A percentile compares a stretch with the other conserved stretches of the same genome.
Evolutionary conservation across 2,888 invertebrate genomes (phyloP).

Genomic region (Meghimatium bilineatum): DNA sequence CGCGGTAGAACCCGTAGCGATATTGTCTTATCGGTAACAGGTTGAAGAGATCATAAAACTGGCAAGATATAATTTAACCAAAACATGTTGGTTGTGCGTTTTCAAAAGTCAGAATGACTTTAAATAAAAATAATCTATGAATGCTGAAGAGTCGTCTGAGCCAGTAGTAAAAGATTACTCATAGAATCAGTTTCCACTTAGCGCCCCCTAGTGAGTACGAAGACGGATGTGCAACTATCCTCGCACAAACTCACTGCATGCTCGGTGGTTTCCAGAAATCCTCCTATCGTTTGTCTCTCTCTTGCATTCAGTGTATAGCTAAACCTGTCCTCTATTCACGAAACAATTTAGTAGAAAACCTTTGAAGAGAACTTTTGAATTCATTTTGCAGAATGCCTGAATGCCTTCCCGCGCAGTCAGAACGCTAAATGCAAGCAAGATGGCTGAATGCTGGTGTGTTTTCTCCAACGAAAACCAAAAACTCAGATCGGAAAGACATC

Average conservation of each 20-base stretch:
- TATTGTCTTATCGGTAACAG: too few relatives aligned
- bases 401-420: constrained; percentile 9
- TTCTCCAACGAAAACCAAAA: not conserved
- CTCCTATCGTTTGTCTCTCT: not conserved
- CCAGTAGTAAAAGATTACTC: not conserved
- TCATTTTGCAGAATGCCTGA: constrained; percentile 31
- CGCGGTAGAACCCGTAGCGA: too few relatives aligned
- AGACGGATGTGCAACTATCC: not conserved
- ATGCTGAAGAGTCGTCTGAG: not conserved
- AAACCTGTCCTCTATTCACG: constrained; percentile 21
- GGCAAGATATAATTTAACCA: too few relatives aligned
- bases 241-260: not conserved
- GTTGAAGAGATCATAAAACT: too few relatives aligned
- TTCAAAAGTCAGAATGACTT: too few relatives aligned
- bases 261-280: not conserved
- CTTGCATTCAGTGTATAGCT: not conserved
- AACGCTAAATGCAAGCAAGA: constrained; percentile 3
- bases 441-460: constrained; percentile 9
- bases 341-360: constrained; percentile 25
- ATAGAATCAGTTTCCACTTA: not conserved
- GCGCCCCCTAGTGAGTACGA: not conserved
- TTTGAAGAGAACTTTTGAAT: constrained; percentile 36
- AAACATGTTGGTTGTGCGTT: too few relatives aligned
- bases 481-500: constrained; percentile 39
- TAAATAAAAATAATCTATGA: not conserved